Percentiles rank a stretch among this genome's conserved stretches.
Conservation (phyloP, 2,797 vertebrate species). For the Tokudaia muenninki region DNA sequence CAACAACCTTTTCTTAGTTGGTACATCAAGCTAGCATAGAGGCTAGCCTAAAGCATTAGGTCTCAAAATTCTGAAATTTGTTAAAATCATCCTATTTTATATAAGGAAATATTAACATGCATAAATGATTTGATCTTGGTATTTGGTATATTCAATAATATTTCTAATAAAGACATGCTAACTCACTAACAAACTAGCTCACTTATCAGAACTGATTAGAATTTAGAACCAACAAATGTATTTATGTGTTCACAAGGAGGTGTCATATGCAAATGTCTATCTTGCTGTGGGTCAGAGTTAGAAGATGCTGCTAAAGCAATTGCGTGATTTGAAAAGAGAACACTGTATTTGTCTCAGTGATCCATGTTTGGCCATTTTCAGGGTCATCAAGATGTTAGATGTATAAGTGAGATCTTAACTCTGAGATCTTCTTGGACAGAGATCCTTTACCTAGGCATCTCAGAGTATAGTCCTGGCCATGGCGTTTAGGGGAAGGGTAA, state of each 20-base stretch:
- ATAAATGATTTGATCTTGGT: background rate
- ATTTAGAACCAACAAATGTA: background rate
- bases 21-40: background rate
- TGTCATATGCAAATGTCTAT: background rate
- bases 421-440: background rate
- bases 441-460: background rate
- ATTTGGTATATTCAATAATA: background rate
- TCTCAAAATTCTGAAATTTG: background rate
- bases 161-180: background rate
- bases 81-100: background rate
- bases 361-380: background rate
- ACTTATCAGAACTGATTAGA: background rate
- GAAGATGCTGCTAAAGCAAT: background rate
- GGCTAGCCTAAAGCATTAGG: background rate
- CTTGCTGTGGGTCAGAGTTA: background rate
- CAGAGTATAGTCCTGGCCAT: background rate
- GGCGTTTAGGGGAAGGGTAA: background rate
- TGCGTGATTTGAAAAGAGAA: background rate
- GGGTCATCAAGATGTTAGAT: background rate
- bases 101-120: background rate
- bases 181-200: background rate
- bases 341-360: background rate
- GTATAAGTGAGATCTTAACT: background rate
- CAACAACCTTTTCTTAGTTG: background rate
- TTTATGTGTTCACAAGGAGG: background rate